Percentiles rank a stretch among this genome's conserved stretches.
Evolutionary conservation across 2,113 vertebrate species (phyloP).

Genomic region (Potamarius usumacintae): DNA sequence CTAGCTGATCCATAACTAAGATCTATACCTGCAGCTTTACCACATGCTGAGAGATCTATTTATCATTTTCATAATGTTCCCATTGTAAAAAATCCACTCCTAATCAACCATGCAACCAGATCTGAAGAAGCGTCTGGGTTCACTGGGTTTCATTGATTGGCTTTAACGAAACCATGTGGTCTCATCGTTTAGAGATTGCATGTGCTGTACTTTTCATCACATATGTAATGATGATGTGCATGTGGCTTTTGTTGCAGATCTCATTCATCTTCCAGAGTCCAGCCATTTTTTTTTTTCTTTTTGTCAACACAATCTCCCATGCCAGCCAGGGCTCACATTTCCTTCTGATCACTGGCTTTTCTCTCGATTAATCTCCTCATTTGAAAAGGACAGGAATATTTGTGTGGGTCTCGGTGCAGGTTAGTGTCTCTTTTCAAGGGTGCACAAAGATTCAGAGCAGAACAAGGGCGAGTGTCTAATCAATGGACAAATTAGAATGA

Average conservation of each 20-base stretch:
- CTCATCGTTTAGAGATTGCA: slow-evolving; percentile 12
- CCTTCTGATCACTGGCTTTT: slow-evolving; percentile 32
- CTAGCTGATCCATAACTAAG: neutral
- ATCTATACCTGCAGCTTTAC: neutral
- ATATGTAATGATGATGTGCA: neutral
- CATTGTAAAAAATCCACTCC: slow-evolving; percentile 13
- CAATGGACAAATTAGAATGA: slow-evolving; percentile 72
- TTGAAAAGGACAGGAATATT: slow-evolving; percentile 40
- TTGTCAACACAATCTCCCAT: slow-evolving; percentile 32
- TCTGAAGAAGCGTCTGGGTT: neutral
- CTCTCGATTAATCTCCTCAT: slow-evolving; percentile 45
- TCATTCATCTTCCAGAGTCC: slow-evolving; percentile 13
- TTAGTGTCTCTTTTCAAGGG: slow-evolving; percentile 47
- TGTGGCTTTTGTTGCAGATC: slow-evolving; percentile 28
- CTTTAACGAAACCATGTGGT: neutral
- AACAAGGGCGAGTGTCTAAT: slow-evolving; percentile 59
- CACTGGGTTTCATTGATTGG: slow-evolving; percentile 1
- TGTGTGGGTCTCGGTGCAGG: slow-evolving; percentile 23
- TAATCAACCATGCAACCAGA: slow-evolving; percentile 5
- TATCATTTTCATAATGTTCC: slow-evolving; percentile 9
- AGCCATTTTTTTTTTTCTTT: neutral
- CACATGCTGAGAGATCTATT: neutral
- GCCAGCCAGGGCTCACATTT: slow-evolving; percentile 22
- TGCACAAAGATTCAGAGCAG: slow-evolving; percentile 41
- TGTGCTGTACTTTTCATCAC: slow-evolving; percentile 20